These are phyloP conservation scores for Acromyrmex charruanus DNA, from an alignment of 1,140 invertebrate genomes.

Conservation along the genomic window DNA sequence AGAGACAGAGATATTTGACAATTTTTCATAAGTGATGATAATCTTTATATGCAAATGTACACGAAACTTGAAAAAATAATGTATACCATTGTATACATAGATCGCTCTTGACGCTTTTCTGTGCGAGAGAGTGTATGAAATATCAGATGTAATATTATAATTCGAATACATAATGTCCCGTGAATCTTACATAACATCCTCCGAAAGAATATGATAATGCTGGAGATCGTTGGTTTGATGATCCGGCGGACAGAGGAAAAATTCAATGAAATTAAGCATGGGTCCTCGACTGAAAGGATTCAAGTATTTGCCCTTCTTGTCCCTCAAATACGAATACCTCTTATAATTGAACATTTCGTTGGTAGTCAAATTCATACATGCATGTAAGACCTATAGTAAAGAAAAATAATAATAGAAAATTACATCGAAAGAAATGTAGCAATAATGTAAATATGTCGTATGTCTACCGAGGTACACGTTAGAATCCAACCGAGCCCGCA, in stretches of 20 bases:
- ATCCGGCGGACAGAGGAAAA: constrained; percentile 94
- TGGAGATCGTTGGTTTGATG: constrained; percentile 89
- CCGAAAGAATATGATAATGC: constrained; percentile 90
- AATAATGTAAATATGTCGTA: constrained; percentile 1
- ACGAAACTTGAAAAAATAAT: constrained; percentile 60
- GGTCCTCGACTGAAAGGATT: constrained; percentile 96
- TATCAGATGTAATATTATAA: not conserved
- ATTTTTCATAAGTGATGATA: constrained; percentile 53
- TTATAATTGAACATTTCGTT: constrained; percentile 98
- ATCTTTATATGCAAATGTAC: constrained; percentile 61
- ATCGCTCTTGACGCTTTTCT: constrained; percentile 49
- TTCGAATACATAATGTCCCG: not conserved
- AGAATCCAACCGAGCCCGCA: constrained; percentile 95
- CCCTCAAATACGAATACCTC: constrained; percentile 94
- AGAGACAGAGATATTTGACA: not conserved
- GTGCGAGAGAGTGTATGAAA: constrained; percentile 46
- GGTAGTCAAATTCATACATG: constrained; percentile 96
- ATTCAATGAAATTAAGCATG: constrained; percentile 95
- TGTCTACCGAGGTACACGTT: constrained; percentile 94
- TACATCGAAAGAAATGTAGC: not conserved
- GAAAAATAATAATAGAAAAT: constrained; percentile 50
- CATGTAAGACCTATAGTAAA: constrained; percentile 91
- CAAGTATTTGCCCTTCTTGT: constrained; percentile 94
- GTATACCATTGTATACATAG: constrained; percentile 23
- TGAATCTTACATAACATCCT: constrained; percentile 86